phyloP scores from a whole-genome alignment of 2,797 vertebrate genomes.

The Tadarida brasiliensis region DNA sequence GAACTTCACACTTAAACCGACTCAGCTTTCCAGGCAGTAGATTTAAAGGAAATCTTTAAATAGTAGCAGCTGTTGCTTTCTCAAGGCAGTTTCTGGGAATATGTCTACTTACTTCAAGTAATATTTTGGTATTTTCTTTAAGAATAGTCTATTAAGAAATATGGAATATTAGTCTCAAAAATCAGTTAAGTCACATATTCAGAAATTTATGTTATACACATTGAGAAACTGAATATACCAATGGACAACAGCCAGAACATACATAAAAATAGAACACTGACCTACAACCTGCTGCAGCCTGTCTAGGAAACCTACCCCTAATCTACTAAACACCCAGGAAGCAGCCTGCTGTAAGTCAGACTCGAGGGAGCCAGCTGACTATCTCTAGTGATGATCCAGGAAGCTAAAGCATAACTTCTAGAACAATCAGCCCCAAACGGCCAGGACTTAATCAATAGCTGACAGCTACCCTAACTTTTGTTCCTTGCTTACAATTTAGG shows the following conservation, averaged over 20 bases:
- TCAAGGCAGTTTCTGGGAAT: conserved; percentile 25
- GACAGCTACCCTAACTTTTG: no score
- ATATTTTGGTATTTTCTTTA: neutral
- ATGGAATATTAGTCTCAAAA: neutral
- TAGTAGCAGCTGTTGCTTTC: conserved; percentile 49
- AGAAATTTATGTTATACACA: neutral
- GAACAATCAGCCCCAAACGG: neutral
- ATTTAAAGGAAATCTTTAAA: conserved; percentile 39
- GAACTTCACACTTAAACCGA: neutral
- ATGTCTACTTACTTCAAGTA: neutral
- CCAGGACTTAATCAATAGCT: neutral
- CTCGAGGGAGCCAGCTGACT: neutral
- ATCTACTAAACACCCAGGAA: neutral
- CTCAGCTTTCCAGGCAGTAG: conserved; percentile 52
- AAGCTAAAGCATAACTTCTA: neutral
- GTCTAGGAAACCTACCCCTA: neutral
- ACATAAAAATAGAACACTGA: neutral
- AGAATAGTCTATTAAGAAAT: neutral
- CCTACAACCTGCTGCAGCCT: neutral
- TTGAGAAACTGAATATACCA: neutral
- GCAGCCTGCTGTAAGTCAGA: neutral
- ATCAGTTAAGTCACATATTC: neutral
- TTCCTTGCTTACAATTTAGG: neutral
- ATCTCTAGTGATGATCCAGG: neutral
- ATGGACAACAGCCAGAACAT: rapidly evolving